A percentile compares a stretch with the other conserved stretches of the same genome.
Evolutionary conservation across 2,888 invertebrate species (phyloP).

Genomic region (Thalpophila matura): DNA sequence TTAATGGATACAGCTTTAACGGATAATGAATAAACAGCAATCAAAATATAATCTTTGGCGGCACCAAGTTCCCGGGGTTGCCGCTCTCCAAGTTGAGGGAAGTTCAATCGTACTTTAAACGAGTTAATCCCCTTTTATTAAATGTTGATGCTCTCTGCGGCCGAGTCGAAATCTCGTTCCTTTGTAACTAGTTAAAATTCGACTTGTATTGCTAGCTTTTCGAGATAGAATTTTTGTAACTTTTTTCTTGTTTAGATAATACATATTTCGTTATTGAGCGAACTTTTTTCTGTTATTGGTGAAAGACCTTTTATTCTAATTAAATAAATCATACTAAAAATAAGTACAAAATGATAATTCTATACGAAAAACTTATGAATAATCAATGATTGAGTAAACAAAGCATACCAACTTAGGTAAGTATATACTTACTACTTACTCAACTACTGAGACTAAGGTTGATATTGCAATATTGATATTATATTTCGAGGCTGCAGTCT

Average conservation of each 20-base stretch:
- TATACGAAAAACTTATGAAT: no score
- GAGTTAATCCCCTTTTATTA: slow-evolving; percentile 89
- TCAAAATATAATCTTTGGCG: slow-evolving; percentile 70
- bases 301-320: neutral
- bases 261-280: no score
- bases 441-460: no score
- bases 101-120: slow-evolving; percentile 88
- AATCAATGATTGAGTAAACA: no score
- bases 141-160: slow-evolving; percentile 84
- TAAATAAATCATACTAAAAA: no score
- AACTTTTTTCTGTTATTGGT: neutral
- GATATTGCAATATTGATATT: no score
- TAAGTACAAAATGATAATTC: no score
- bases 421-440: no score
- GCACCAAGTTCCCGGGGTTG: slow-evolving; percentile 71
- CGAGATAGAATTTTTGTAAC: no score
- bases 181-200: slow-evolving; percentile 67
- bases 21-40: slow-evolving; percentile 73
- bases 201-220: slow-evolving; percentile 49
- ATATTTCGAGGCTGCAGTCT: slow-evolving; percentile 1
- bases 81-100: slow-evolving; percentile 71
- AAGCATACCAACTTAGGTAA: no score
- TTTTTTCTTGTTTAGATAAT: no score
- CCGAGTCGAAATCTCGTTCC: slow-evolving; percentile 76
- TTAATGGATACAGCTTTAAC: slow-evolving; percentile 57